Base-by-base conservation (phyloP, 2,797 vertebrate genomes). In the Semaprochilodus insignis region DNA sequence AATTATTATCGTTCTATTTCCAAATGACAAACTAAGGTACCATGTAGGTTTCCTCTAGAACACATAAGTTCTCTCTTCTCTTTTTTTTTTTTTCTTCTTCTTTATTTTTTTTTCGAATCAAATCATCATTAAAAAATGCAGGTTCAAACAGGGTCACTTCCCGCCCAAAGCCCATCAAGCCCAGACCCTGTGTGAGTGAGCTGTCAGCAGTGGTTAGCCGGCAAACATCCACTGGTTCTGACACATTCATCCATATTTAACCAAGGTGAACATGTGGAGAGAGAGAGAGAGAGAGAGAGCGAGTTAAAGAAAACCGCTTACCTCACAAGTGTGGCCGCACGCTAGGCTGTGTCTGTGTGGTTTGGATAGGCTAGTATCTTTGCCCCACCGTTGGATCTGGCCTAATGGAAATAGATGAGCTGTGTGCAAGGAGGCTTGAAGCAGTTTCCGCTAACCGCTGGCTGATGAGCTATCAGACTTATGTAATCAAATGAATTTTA, bases 341-440 rank as follows among this genome's bases (percentile, higher is more conserved):
- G 79, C 57, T 59, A 70, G 15, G 23, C 60, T 73, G 34, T 72
- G 55, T 60, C 63, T 72, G 62, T 25, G 21, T 55, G 21, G 48
- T 88, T 88, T 86, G 80, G 87, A 87, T 90, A 89, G 73, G 74
- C 85, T 76, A 11, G 44, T 87, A 88, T 85, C 81, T 88, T 77
- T 81, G 44, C 81, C 80, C 62, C 85, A 85, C 88, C 88, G 55
- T 79, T 80, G 74, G 80, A 83, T 86, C 81, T 69, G n/a, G 17
- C 55, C 75, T 84, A 25, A 82, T 79, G 79, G 85, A 86, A 84
- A 84, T 48, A 69, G 81, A 88, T 85, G 81, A 82, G 84, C 83
- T 84, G 79, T 86, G 78, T 72, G 71, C 82, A 62, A 74, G 27
- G 78, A 83, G 87, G 74, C 81, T 65, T 77, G 67, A 77, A 83